Evolutionary conservation across 2,113 vertebrate genomes (phyloP).

Genomic region (Bos javanicus): DNA sequence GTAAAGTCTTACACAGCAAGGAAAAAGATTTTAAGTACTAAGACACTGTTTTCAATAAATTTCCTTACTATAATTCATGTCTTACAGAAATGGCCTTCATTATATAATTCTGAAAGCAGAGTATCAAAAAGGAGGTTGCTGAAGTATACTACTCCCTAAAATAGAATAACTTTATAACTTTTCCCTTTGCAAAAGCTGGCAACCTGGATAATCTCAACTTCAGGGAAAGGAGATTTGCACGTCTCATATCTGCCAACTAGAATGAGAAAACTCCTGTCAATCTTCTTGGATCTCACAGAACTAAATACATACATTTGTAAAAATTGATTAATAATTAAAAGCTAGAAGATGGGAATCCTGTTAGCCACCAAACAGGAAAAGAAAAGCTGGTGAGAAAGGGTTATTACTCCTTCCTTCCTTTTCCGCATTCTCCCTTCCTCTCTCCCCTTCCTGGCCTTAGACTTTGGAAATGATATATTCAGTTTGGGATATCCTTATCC

Average conservation of each 20-base stretch:
- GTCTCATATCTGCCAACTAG: neutral
- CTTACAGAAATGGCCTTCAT: neutral
- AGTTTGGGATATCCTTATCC: neutral
- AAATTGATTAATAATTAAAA: neutral
- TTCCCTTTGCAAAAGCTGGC: neutral
- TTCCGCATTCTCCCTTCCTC: neutral
- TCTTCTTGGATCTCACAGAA: neutral
- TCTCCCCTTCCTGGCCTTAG: neutral
- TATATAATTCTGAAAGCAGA: conserved; percentile 23
- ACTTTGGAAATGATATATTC: neutral
- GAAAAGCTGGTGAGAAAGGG: neutral
- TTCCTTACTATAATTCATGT: conserved; percentile 4
- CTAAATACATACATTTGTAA: neutral
- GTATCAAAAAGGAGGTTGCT: neutral
- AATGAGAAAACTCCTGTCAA: neutral
- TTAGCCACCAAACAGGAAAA: neutral
- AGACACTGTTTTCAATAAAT: neutral
- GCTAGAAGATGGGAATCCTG: neutral
- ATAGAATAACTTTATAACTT: neutral
- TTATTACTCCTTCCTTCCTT: neutral
- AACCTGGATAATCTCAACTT: neutral
- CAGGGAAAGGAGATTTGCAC: neutral
- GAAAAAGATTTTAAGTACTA: neutral
- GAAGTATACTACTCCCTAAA: neutral
- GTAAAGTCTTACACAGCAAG: neutral